These are phyloP conservation scores for Blennius ocellaris DNA, from an alignment of 2,113 vertebrate genomes.

Conservation along the genomic window DNA sequence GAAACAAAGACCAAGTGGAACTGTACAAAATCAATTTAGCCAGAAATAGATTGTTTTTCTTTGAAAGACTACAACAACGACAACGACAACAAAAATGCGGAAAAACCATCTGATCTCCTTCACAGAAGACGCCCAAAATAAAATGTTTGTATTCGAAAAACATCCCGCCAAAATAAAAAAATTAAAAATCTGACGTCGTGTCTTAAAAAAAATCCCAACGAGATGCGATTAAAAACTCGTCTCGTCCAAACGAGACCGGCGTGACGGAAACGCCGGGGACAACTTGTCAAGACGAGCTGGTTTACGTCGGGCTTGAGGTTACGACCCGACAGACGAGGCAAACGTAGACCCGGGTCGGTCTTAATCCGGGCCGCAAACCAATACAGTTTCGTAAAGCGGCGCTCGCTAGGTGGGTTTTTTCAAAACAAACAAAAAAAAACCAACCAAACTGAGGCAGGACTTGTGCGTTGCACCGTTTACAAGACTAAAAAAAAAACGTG, in stretches of 20 bases:
- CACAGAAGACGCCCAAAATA: constrained; percentile 17
- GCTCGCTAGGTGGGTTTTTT: too few relatives aligned
- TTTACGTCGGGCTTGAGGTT: constrained; percentile 11
- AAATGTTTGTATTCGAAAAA: constrained; percentile 16
- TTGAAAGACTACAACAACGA: constrained; percentile 24
- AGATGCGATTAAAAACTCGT: too few relatives aligned
- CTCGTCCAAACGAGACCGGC: neutral
- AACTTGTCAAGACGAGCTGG: constrained; percentile 29
- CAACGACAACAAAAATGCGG: too few relatives aligned
- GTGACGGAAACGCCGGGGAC: constrained; percentile 16
- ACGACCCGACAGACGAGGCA: constrained; percentile 67
- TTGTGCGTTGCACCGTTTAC: constrained; percentile 56
- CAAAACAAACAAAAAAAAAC: constrained; percentile 41
- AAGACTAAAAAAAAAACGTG: constrained; percentile 48
- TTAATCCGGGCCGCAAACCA: constrained; percentile 58
- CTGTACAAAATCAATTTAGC: constrained; percentile 50
- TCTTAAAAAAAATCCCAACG: neutral
- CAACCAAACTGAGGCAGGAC: constrained; percentile 68
- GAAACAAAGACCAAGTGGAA: constrained; percentile 16
- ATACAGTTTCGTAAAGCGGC: constrained; percentile 40
- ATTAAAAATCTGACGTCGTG: constrained; percentile 21
- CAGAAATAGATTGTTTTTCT: constrained; percentile 4
- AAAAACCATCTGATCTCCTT: constrained; percentile 21
- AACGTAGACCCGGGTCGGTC: constrained; percentile 64
- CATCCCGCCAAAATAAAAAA: too few relatives aligned